Percentiles rank a stretch among this genome's conserved stretches.
phyloP scores from a whole-genome alignment of 2,888 invertebrate species.

The Mongoloraphidia duomilia region DNA sequence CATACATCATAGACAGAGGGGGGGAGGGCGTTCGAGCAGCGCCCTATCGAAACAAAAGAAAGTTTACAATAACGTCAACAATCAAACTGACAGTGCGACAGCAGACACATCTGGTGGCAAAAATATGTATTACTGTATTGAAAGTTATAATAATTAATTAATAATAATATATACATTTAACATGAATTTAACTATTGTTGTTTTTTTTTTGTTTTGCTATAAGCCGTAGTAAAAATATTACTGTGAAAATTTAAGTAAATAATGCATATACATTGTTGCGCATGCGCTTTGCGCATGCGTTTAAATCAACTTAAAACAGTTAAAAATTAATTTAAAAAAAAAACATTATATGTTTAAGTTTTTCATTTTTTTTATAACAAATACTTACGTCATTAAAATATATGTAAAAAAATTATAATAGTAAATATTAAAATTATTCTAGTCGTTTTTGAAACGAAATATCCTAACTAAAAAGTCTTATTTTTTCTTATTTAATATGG shows the following conservation, averaged over 20 bases:
- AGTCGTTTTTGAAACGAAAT: too few relatives aligned
- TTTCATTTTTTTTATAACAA: neutral
- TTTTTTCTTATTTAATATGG: too few relatives aligned
- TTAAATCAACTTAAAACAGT: neutral
- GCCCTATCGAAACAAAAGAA: neutral
- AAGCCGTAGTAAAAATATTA: too few relatives aligned
- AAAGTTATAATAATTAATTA: neutral
- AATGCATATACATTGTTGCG: neutral
- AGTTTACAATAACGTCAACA: slow-evolving; percentile 4
- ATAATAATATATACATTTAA: too few relatives aligned
- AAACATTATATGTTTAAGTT: neutral
- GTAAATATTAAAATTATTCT: too few relatives aligned
- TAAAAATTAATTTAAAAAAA: neutral
- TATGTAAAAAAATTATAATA: neutral
- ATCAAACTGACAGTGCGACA: slow-evolving; percentile 6
- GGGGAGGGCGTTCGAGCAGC: neutral
- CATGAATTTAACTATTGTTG: too few relatives aligned
- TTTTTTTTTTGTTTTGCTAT: too few relatives aligned
- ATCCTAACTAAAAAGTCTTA: too few relatives aligned
- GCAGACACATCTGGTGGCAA: slow-evolving; percentile 4
- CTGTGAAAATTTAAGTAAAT: neutral
- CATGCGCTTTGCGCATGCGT: neutral
- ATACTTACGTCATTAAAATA: neutral
- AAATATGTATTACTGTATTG: neutral
- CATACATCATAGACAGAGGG: too few relatives aligned